These are phyloP conservation scores for Carollia perspicillata DNA, from an alignment of 2,113 vertebrate species.

Conservation along the genomic window DNA sequence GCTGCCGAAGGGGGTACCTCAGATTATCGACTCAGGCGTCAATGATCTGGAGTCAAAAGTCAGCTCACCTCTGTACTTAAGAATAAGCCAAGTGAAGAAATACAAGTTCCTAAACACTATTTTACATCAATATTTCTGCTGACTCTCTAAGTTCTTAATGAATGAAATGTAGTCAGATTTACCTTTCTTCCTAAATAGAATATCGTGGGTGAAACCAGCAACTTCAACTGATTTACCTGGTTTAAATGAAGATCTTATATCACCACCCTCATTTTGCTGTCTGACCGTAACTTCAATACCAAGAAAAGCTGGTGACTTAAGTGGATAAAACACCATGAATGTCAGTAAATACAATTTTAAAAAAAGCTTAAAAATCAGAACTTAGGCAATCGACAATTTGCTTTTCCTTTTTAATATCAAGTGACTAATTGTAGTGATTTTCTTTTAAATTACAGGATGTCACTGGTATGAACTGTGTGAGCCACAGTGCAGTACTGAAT, in stretches of 20 bases:
- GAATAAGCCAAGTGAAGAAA: neutral
- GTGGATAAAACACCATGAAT: neutral
- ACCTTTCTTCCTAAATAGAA: neutral
- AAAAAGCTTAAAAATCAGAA: slow-evolving; percentile 7
- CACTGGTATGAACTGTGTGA: neutral
- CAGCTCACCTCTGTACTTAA: neutral
- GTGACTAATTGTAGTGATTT: slow-evolving; percentile 20
- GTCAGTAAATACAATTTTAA: neutral
- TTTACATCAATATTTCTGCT: neutral
- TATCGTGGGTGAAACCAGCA: neutral
- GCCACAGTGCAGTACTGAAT: neutral
- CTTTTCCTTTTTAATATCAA: slow-evolving; percentile 37
- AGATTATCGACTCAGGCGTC: neutral
- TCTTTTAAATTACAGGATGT: neutral
- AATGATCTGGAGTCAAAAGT: neutral
- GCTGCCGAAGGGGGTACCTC: neutral
- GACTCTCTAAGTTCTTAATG: neutral
- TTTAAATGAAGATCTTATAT: neutral
- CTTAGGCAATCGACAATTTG: neutral
- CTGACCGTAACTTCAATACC: neutral
- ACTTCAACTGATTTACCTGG: slow-evolving; percentile 17
- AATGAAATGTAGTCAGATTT: neutral
- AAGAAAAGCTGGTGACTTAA: neutral
- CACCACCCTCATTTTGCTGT: neutral
- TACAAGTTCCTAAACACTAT: neutral